These are phyloP conservation scores for rat (Rattus norvegicus) DNA, from an alignment of 2,113 vertebrate species.

Conservation along the genomic window DNA sequence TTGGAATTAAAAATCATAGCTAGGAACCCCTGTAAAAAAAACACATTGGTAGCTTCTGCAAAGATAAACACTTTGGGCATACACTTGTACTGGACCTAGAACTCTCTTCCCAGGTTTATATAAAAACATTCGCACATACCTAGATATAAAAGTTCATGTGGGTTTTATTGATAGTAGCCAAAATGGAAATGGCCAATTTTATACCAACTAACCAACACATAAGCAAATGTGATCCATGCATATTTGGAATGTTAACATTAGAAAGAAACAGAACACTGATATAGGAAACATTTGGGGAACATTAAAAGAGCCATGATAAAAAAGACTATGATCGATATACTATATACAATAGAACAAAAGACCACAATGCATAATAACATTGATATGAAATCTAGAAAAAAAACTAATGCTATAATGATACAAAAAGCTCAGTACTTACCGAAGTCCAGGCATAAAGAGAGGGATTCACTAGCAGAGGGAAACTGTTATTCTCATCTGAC, in stretches of 20 bases:
- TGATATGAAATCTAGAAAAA: not conserved
- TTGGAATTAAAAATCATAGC: not conserved
- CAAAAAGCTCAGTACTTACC: not conserved
- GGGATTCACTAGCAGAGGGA: not conserved
- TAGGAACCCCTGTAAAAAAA: not conserved
- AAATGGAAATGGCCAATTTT: slow-evolving; percentile 2
- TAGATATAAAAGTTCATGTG: not conserved
- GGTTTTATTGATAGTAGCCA: not conserved
- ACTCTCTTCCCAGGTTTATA: not conserved
- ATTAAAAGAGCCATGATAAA: not conserved
- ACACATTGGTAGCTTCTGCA: not conserved
- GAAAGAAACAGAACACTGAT: not conserved
- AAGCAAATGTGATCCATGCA: not conserved
- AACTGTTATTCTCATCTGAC: not conserved
- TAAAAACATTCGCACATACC: not conserved
- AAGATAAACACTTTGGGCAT: not conserved
- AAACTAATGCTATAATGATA: not conserved
- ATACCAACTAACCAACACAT: not conserved
- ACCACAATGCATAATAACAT: not conserved
- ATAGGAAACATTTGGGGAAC: not conserved
- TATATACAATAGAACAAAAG: not conserved
- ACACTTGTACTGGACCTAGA: not conserved
- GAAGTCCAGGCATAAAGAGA: not conserved
- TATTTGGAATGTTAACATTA: not conserved
- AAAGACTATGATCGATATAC: not conserved